Base-by-base conservation (phyloP, 2,888 invertebrate genomes). In the Drosophila recens region DNA sequence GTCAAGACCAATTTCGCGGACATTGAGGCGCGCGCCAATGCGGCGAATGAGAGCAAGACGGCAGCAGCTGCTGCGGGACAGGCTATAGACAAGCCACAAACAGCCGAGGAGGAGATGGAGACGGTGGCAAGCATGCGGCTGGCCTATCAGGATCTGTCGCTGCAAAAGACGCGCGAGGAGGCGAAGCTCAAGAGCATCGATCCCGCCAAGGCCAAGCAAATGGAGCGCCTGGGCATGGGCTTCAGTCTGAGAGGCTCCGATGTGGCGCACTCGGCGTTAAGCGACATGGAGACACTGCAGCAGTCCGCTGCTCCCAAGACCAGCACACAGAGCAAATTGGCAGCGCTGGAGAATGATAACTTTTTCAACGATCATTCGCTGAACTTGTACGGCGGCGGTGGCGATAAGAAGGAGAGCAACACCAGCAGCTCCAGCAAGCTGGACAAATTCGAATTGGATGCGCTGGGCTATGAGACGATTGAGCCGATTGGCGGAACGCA, bases 1-100 rank as follows among this genome's bases (percentile, higher is more conserved):
- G 98, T 99, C 30, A 96, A 96, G 88, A 95, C 98, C 4, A 98
- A 99, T 93, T 99, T 99, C 92, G 97, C 97, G 17, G 98, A 98
- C 90, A 95, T 99, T 71, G 99, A 99, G 93, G 95, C 96, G 76
- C 96, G 97, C 90, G 98, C 98, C 6, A 96, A 96, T 87, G 94
- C 97, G 92, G 95, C 96, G 3, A 97, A 98, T 93, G 96, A 97
- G 91, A 94, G 96, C 52, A 95, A 95, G 75, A 90, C 93, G 64
- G 91, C 83, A 27, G 67, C 78, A 4, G 62, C 71, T 8, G 27
- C 62, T 15, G 52, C 74, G 0, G 68, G 91, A 17, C 90, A 27
- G 0, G 27, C 90, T 17, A 67, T 75, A 46, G 91, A 91, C 33
- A 91, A 92, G 70, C 84, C 90, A 43, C 78, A 89, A 36, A 92